Evolutionary conservation across 2,797 vertebrate genomes (phyloP).

Genomic region (Mico argentatus): DNA sequence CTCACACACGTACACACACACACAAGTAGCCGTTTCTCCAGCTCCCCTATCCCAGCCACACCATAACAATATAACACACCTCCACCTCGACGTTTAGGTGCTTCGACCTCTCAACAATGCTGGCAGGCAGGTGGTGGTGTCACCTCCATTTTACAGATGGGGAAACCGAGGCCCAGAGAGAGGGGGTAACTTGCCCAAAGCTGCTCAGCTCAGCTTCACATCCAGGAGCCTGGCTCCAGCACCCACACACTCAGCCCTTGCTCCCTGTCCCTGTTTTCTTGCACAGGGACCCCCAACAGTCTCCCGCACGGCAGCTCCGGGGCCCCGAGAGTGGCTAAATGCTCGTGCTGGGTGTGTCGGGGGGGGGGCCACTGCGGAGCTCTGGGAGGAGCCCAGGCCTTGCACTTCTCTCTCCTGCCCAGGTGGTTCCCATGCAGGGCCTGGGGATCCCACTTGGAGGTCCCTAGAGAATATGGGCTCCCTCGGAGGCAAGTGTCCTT

Average conservation of each 20-base stretch:
- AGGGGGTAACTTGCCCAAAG: not conserved
- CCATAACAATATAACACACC: not conserved
- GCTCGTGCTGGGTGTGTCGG: accelerated
- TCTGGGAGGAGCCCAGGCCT: not conserved
- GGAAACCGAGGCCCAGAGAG: not conserved
- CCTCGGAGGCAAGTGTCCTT: not conserved
- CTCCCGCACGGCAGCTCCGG: accelerated
- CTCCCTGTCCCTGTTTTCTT: not conserved
- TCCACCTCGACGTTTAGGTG: accelerated
- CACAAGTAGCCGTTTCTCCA: not conserved
- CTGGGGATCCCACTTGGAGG: not conserved
- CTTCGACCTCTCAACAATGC: not conserved
- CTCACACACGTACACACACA: accelerated
- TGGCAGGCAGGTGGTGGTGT: not conserved
- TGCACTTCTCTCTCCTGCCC: not conserved
- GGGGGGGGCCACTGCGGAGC: not conserved
- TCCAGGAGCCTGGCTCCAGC: not conserved
- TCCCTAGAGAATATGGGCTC: not conserved
- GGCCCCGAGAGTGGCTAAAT: not conserved
- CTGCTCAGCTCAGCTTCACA: not conserved
- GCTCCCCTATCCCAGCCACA: too few species aligned
- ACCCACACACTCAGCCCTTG: accelerated
- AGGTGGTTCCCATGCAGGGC: not conserved
- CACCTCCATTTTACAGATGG: not conserved
- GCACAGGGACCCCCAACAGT: not conserved